A percentile compares a stretch with the other conserved stretches of the same genome.
Evolutionary conservation across 2,888 invertebrate genomes (phyloP).

Genomic region (Miltochrista miniata): DNA sequence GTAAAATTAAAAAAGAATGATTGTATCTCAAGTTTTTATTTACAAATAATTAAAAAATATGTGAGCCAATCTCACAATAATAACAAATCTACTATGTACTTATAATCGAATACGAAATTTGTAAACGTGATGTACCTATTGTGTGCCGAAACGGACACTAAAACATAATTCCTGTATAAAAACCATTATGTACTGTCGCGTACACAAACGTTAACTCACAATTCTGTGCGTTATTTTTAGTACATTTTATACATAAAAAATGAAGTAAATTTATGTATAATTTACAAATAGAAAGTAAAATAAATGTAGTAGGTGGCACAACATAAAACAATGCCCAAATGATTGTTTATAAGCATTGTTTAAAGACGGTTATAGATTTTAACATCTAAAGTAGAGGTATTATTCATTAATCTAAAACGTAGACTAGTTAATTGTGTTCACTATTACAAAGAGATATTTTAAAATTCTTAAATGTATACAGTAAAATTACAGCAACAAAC

Average conservation of each 20-base stretch:
- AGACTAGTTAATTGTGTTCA: conserved; percentile 76
- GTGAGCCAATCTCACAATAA: conserved; percentile 57
- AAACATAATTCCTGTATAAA: conserved; percentile 22
- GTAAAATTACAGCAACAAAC: conserved; percentile 52
- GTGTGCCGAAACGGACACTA: conserved; percentile 25
- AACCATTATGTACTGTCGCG: conserved; percentile 18
- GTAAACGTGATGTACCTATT: conserved; percentile 34
- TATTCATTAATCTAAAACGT: conserved; percentile 56
- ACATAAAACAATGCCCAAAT: conserved; percentile 8
- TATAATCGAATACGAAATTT: conserved; percentile 29
- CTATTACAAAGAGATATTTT: conserved; percentile 44
- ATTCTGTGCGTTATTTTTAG: conserved; percentile 14
- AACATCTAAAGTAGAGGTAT: conserved; percentile 67
- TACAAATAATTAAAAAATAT: conserved; percentile 71
- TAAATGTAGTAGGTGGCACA: conserved; percentile 10
- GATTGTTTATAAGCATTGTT: conserved; percentile 10
- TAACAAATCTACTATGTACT: conserved; percentile 61
- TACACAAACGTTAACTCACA: conserved; percentile 19
- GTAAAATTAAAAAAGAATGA: no score
- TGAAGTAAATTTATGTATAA: conserved; percentile 1
- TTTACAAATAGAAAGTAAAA: background rate
- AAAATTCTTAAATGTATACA: conserved; percentile 31
- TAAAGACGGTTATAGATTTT: conserved; percentile 18
- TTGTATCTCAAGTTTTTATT: conserved; percentile 52
- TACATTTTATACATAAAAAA: conserved; percentile 6